A percentile compares a stretch with the other conserved stretches of the same genome.
Evolutionary conservation across 2,797 vertebrate species (phyloP).

Genomic region (Chloroceryle amazona): DNA sequence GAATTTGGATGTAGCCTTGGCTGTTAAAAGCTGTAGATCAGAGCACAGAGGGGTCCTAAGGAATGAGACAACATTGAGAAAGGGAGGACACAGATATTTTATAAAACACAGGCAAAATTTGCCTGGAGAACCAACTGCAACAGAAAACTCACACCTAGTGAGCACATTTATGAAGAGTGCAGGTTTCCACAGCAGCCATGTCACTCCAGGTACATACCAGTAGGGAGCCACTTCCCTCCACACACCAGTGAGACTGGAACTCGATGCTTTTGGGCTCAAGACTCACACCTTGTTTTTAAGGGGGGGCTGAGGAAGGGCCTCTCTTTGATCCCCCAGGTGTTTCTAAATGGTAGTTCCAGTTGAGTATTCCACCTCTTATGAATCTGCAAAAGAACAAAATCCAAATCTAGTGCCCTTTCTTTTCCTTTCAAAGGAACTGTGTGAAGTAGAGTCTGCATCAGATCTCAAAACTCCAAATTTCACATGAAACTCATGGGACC

Average conservation of each 20-base stretch:
- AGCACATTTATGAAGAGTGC: fast-evolving
- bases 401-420: neutral
- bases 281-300: fast-evolving
- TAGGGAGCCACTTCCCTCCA: neutral
- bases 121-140: neutral
- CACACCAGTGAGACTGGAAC: neutral
- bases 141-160: neutral
- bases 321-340: neutral
- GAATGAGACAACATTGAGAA: neutral
- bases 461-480: neutral
- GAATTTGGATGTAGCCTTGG: neutral
- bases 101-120: neutral
- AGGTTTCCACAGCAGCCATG: neutral
- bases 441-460: neutral
- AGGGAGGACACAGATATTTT: neutral
- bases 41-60: neutral
- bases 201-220: fast-evolving
- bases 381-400: neutral
- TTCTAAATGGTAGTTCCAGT: neutral
- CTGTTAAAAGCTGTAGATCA: neutral
- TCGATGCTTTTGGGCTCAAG: neutral
- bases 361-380: neutral
- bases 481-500: neutral
- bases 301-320: neutral
- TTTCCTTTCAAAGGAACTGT: neutral